These are phyloP conservation scores for Paraplagusia blochii DNA, from an alignment of 2,113 vertebrate species.

Conservation along the genomic window DNA sequence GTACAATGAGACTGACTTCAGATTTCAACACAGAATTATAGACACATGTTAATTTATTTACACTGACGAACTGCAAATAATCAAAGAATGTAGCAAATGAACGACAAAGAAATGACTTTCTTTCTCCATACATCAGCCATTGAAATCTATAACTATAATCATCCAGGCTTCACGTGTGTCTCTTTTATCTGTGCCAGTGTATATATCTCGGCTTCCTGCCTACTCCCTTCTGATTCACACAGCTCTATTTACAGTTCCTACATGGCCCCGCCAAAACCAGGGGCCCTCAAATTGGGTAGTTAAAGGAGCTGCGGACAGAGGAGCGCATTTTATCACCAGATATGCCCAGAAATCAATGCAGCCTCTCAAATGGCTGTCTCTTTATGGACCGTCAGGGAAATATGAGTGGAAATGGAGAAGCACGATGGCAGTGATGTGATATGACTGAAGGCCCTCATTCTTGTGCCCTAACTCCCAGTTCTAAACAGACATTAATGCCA, in stretches of 20 bases:
- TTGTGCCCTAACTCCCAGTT: constrained; percentile 52
- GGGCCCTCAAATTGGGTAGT: constrained; percentile 73
- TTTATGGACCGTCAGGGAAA: constrained; percentile 76
- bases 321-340: constrained; percentile 73
- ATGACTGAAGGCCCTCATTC: constrained; percentile 64
- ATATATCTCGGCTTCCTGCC: constrained; percentile 33
- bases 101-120: background rate
- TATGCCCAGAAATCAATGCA: constrained; percentile 77
- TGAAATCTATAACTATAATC: constrained; percentile 17
- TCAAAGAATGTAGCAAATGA: background rate
- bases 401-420: constrained; percentile 64
- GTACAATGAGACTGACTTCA: constrained; percentile 23
- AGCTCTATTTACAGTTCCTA: constrained; percentile 72
- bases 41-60: background rate
- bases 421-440: constrained; percentile 58
- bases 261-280: constrained; percentile 63
- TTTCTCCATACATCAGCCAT: constrained; percentile 12
- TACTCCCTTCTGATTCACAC: constrained; percentile 55
- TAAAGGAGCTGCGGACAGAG: constrained; percentile 65
- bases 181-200: constrained; percentile 39
- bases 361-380: constrained; percentile 69
- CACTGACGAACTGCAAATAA: background rate
- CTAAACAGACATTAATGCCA: constrained; percentile 61
- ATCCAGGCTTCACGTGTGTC: constrained; percentile 25
- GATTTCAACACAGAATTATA: constrained; percentile 31